Percentiles rank a stretch among this genome's conserved stretches.
Evolutionary conservation across 2,113 vertebrate species (phyloP).

Genomic region (Globicephala melas): DNA sequence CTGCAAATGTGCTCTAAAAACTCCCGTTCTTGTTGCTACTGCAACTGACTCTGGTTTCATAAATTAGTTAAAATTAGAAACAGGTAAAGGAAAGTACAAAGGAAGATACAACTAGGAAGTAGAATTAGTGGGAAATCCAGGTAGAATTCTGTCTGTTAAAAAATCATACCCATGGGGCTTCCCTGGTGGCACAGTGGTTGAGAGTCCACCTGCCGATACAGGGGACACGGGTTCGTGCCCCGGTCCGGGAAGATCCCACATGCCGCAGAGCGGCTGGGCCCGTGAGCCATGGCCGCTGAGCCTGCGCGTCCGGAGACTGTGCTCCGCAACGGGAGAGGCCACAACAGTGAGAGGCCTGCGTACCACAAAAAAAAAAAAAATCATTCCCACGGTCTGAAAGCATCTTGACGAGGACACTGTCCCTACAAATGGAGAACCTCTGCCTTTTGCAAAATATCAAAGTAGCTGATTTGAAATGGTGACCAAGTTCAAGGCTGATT

Average conservation of each 20-base stretch:
- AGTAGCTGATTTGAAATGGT: not conserved
- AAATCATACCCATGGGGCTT: too few species aligned
- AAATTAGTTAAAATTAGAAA: conserved; percentile 1
- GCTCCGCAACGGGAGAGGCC: too few species aligned
- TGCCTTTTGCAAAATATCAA: not conserved
- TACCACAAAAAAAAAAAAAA: not conserved
- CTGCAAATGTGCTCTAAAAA: not conserved
- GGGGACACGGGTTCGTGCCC: too few species aligned
- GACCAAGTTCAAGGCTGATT: not conserved
- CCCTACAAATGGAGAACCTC: not conserved
- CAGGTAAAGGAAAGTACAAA: not conserved
- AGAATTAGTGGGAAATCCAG: not conserved
- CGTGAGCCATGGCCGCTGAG: too few species aligned
- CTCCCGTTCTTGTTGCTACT: not conserved
- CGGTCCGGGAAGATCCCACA: too few species aligned
- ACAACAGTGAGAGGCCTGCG: too few species aligned
- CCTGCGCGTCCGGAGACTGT: too few species aligned
- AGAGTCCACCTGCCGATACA: too few species aligned
- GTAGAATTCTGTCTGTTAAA: not conserved
- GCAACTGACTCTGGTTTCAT: not conserved
- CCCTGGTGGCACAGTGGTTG: too few species aligned
- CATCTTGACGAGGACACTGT: not conserved
- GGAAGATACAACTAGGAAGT: not conserved
- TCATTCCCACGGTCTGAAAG: not conserved
- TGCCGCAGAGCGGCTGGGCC: too few species aligned